phyloP scores from a whole-genome alignment of 2,888 invertebrate species.

The Drosophila lacicola region DNA sequence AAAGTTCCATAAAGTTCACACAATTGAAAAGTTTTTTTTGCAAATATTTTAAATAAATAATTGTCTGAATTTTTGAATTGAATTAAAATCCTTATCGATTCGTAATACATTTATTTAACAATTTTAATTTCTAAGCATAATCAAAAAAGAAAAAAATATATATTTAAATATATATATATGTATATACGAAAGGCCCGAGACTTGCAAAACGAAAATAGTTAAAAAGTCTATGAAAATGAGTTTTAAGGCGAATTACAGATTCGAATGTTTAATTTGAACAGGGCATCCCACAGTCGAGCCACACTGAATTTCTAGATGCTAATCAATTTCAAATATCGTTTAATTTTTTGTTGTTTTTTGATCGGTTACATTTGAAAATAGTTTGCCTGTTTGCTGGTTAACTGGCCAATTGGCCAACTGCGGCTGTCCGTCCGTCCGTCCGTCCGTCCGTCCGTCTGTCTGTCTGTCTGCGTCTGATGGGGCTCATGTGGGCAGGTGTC shows the following conservation, averaged over 20 bases:
- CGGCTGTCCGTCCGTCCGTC: conserved; percentile 4
- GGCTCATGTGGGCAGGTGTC: conserved; percentile 19
- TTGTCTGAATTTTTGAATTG: neutral
- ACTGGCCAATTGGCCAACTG: conserved; percentile 26
- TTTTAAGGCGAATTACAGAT: conserved; percentile 9
- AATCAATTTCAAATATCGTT: conserved; percentile 24
- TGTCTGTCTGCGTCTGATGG: neutral
- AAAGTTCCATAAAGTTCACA: too few species aligned
- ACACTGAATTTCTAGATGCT: conserved; percentile 1
- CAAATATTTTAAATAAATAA: neutral
- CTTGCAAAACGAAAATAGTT: neutral
- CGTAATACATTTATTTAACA: conserved; percentile 45
- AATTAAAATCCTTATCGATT: conserved; percentile 21
- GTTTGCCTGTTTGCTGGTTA: conserved; percentile 29
- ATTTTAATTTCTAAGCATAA: conserved; percentile 29
- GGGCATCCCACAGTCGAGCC: conserved; percentile 35
- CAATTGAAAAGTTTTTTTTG: too few species aligned
- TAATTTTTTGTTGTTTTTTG: conserved; percentile 21
- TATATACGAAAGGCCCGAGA: conserved; percentile 5
- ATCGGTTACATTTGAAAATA: conserved; percentile 39
- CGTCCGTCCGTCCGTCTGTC: neutral
- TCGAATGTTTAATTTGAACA: conserved; percentile 8
- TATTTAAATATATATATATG: neutral
- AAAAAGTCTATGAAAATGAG: conserved; percentile 1
- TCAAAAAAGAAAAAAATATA: neutral